Base-by-base conservation (phyloP, 30 jellyfish, hydroid and myxozoan genomes). In the Pelagia noctiluca region DNA sequence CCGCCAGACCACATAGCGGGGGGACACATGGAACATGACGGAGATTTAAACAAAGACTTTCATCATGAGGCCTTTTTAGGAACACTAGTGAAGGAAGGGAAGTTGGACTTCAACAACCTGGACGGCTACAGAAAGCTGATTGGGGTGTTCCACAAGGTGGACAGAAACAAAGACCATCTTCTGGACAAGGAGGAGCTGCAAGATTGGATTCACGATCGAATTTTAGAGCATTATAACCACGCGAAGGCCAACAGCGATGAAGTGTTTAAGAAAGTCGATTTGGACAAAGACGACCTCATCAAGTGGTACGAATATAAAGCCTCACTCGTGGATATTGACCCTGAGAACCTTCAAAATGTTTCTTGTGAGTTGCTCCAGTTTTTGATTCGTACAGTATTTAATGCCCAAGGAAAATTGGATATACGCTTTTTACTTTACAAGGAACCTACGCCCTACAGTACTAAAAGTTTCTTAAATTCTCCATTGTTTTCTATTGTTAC, bases 1-100 rank as follows among this genome's bases (percentile, higher is more conserved):
- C 97, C 97, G 13, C 97, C 97, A 16, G 97, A 90, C 50, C 97
- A 90, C 53, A 63, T 90, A 50, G 91, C 95, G 30, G 97, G 95
- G 10, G 96, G 85, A 23, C 97, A 90, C 47, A 76, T 90, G 86
- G 97, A 90, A 74, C 97, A 90, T 32, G 97, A 90, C 73, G 97
- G 97, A 0, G 96, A 90, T 54, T 18, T 90, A 32, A 90, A 90
- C 72, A 90, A 90, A 63, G 97, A 90, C 46, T 90, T 49, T 78
- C 97, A 90, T 75, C 97, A 83, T 32, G 97, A 90, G 72, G 97
- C 89, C 1, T 90, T 90, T 50, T 75, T 90, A 62, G 97, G 97
- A 28, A 90, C 90, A 63, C 74, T 90, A 18, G 79, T 90, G 31
- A 82, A 90, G 50, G 97, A 90, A 57, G 97, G 97, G 72, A 77